phyloP scores from a whole-genome alignment of 2,113 vertebrate genomes.

The Trogon surrucura region DNA sequence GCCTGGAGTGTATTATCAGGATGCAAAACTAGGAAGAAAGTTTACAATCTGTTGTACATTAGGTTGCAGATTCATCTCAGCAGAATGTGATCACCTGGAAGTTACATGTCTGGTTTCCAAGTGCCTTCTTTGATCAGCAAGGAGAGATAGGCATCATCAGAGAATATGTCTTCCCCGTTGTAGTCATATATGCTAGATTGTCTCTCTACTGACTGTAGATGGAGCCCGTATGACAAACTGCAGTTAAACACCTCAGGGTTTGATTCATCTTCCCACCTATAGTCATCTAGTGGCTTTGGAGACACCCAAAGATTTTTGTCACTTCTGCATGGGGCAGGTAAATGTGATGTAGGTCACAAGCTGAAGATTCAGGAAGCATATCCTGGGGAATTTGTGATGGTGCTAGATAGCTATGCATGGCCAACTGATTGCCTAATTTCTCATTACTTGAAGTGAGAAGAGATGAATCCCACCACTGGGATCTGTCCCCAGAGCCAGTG shows the following conservation, averaged over 20 bases:
- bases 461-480: background rate
- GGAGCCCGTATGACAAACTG: background rate
- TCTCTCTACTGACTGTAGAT: background rate
- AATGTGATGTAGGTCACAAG: background rate
- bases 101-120: background rate
- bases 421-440: background rate
- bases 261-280: background rate
- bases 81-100: background rate
- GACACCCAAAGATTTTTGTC: background rate
- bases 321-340: background rate
- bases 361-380: background rate
- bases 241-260: background rate
- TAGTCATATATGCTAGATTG: background rate
- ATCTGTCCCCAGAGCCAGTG: background rate
- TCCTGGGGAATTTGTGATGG: background rate
- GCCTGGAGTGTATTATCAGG: background rate
- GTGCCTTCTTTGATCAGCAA: background rate
- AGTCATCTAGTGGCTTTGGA: background rate
- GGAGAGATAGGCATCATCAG: background rate
- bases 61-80: background rate
- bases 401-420: background rate
- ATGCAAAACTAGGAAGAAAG: background rate
- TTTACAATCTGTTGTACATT: background rate
- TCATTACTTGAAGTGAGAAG: background rate
- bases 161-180: background rate